These are phyloP conservation scores for Drosophila anomalipes DNA, from an alignment of 2,888 invertebrate genomes.

Conservation along the genomic window DNA sequence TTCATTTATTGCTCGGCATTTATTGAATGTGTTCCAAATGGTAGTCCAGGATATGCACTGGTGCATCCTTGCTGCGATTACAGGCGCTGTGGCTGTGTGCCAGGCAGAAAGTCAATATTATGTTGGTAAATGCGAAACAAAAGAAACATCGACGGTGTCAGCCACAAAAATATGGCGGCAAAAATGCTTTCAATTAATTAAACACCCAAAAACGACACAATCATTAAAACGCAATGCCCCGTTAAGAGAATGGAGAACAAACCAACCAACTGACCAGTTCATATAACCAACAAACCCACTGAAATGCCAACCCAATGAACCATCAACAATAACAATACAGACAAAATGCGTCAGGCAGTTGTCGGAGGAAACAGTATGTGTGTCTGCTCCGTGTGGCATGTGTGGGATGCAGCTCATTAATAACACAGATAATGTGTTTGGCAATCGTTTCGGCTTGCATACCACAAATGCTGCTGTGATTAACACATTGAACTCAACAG, in stretches of 20 bases:
- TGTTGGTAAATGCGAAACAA: slow-evolving; percentile 52
- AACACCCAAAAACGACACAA: slow-evolving; percentile 67
- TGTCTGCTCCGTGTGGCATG: slow-evolving; percentile 49
- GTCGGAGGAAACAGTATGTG: slow-evolving; percentile 7
- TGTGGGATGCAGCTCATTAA: slow-evolving; percentile 75
- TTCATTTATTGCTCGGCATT: slow-evolving; percentile 36
- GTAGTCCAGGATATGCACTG: background rate
- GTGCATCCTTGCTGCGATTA: slow-evolving; percentile 9
- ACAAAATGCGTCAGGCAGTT: slow-evolving; percentile 11
- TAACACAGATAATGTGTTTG: slow-evolving; percentile 75
- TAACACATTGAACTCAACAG: slow-evolving; percentile 66
- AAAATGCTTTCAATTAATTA: slow-evolving; percentile 80
- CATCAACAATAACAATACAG: slow-evolving; percentile 10
- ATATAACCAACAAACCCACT: slow-evolving; percentile 8
- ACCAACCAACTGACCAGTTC: background rate
- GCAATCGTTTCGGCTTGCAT: slow-evolving; percentile 72
- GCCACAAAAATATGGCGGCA: slow-evolving; percentile 62
- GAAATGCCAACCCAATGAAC: slow-evolving; percentile 31
- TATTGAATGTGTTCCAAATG: slow-evolving; percentile 26
- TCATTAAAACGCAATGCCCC: slow-evolving; percentile 50
- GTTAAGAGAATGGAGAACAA: slow-evolving; percentile 37
- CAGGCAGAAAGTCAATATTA: slow-evolving; percentile 72
- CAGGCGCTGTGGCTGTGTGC: slow-evolving; percentile 1
- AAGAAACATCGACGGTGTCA: slow-evolving; percentile 34
- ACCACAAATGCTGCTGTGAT: slow-evolving; percentile 68